A percentile compares a stretch with the other conserved stretches of the same genome.
phyloP scores from a whole-genome alignment of 1,140 invertebrate species.

The Pseudoatta argentina region DNA sequence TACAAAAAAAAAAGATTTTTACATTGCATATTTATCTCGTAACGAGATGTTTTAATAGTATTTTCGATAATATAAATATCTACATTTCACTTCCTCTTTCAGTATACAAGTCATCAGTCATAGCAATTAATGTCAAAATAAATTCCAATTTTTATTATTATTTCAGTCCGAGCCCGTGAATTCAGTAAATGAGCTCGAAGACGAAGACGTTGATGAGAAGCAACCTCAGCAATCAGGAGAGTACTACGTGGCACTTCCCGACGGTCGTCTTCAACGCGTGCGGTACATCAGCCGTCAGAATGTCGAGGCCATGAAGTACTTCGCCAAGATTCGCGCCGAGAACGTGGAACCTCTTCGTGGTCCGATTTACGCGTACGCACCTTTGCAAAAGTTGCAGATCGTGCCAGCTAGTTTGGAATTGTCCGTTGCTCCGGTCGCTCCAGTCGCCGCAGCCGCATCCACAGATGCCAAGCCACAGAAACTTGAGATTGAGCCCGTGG shows the following conservation, averaged over 20 bases:
- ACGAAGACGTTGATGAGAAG: slow-evolving; percentile 77
- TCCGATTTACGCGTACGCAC: slow-evolving; percentile 87
- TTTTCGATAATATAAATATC: neutral
- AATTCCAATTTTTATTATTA: neutral
- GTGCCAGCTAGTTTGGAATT: slow-evolving; percentile 71
- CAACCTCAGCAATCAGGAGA: slow-evolving; percentile 83
- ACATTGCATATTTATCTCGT: neutral
- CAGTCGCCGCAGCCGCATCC: slow-evolving; percentile 25
- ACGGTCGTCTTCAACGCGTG: slow-evolving; percentile 86
- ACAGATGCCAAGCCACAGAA: slow-evolving; percentile 67
- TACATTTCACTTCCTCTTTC: neutral
- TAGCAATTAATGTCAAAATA: neutral
- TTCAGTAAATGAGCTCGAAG: slow-evolving; percentile 82
- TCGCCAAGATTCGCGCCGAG: slow-evolving; percentile 86
- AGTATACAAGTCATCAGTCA: neutral
- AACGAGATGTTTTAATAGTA: neutral
- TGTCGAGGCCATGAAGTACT: slow-evolving; percentile 87
- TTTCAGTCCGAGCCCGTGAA: slow-evolving; percentile 80
- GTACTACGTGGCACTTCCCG: slow-evolving; percentile 87
- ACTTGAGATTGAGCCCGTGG: slow-evolving; percentile 78
- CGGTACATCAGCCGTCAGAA: slow-evolving; percentile 86
- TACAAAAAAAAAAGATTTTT: neutral
- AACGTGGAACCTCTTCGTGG: slow-evolving; percentile 87
- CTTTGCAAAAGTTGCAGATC: slow-evolving; percentile 82
- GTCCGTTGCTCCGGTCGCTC: slow-evolving; percentile 68